These are phyloP conservation scores for Glaucidium brasilianum DNA, from an alignment of 2,113 vertebrate species.

Conservation along the genomic window DNA sequence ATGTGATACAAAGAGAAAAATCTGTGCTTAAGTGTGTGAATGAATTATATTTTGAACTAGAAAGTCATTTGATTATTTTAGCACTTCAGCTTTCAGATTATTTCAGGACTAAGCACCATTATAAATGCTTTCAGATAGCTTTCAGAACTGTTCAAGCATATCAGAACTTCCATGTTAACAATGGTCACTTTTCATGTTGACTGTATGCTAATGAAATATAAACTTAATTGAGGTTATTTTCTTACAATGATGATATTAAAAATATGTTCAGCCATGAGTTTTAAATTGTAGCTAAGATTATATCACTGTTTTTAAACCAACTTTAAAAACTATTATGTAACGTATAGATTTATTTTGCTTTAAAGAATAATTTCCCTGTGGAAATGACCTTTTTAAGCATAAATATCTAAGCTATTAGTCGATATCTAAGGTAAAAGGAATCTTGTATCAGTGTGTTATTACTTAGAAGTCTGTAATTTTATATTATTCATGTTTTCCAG, in stretches of 20 bases:
- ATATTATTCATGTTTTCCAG: slow-evolving; percentile 71
- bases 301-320: background rate
- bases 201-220: background rate
- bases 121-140: background rate
- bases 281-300: background rate
- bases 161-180: background rate
- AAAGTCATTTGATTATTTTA: background rate
- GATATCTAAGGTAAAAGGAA: background rate
- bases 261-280: background rate
- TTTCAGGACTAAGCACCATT: background rate
- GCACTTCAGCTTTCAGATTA: background rate
- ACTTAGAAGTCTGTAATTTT: background rate
- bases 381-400: background rate
- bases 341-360: background rate
- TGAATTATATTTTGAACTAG: background rate
- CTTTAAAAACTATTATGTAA: background rate
- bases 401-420: background rate
- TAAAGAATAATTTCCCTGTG: background rate
- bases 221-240: background rate
- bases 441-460: background rate
- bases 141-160: background rate
- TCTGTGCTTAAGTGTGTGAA: background rate
- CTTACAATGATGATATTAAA: background rate
- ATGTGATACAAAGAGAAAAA: background rate
- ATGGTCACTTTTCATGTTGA: background rate